A percentile compares a stretch with the other conserved stretches of the same genome.
phyloP scores from a whole-genome alignment of 2,113 vertebrate genomes.

The zebrafish (Danio rerio) region DNA sequence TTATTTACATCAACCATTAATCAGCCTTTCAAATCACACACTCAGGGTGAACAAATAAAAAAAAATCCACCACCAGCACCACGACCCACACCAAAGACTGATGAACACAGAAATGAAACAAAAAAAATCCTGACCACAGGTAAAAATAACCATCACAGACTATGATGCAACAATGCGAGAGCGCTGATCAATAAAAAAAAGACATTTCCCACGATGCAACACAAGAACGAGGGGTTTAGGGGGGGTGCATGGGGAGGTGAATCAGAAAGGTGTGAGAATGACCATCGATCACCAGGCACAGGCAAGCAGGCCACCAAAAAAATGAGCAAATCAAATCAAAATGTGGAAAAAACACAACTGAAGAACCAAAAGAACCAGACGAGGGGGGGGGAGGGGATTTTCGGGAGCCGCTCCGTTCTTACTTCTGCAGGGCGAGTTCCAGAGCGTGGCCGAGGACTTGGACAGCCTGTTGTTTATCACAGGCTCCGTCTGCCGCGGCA shows the following conservation, averaged over 20 bases:
- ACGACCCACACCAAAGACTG: constrained; percentile 60
- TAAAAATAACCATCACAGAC: constrained; percentile 52
- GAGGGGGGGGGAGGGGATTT: constrained; percentile 47
- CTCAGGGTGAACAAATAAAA: constrained; percentile 35
- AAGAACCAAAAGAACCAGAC: constrained; percentile 62
- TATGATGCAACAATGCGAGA: constrained; percentile 63
- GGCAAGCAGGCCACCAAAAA: constrained; percentile 72
- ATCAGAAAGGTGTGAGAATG: constrained; percentile 66
- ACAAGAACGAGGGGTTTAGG: constrained; percentile 57
- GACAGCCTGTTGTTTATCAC: constrained; percentile 99
- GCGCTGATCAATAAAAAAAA: constrained; percentile 70
- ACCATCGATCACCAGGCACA: constrained; percentile 75
- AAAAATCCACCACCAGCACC: constrained; percentile 53
- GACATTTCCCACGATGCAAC: constrained; percentile 73
- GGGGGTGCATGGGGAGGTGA: constrained; percentile 39
- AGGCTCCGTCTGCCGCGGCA: constrained; percentile 98
- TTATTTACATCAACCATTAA: too few relatives aligned
- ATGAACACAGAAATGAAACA: constrained; percentile 49
- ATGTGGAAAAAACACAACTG: constrained; percentile 10
- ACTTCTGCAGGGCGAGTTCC: constrained; percentile 99
- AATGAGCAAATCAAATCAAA: constrained; percentile 50
- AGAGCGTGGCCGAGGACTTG: constrained; percentile 98
- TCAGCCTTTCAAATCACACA: too few relatives aligned
- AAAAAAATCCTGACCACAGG: constrained; percentile 39
- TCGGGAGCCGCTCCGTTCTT: constrained; percentile 78